Conservation (phyloP, 2,888 invertebrate genomes). For the Alviniconcha strummeri region DNA sequence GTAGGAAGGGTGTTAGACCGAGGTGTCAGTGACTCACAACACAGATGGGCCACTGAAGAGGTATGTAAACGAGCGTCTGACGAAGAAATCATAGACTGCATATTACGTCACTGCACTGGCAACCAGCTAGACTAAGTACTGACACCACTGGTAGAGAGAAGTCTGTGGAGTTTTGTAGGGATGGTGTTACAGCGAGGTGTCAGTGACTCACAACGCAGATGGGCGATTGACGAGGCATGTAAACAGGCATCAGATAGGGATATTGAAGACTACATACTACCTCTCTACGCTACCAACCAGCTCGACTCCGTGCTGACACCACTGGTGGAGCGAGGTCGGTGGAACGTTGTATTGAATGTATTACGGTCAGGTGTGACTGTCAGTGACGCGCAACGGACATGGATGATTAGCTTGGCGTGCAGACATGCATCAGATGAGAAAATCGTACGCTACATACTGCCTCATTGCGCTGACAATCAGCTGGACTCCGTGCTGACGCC, state of each 20-base stretch:
- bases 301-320: neutral
- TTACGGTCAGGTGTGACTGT: neutral
- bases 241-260: no score
- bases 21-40: neutral
- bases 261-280: no score
- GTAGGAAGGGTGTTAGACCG: neutral
- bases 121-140: no score
- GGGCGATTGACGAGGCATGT: no score
- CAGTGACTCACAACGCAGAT: no score
- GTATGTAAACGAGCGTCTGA: neutral
- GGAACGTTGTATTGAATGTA: neutral
- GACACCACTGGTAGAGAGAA: no score
- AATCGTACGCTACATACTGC: neutral
- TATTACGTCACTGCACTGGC: neutral
- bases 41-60: constrained; percentile 1
- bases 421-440: neutral
- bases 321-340: neutral
- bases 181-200: no score
- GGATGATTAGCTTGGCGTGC: neutral
- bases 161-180: no score
- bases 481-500: no score
- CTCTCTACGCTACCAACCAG: no score
- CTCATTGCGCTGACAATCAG: neutral
- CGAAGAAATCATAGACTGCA: neutral
- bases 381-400: neutral